Evolutionary conservation across 2,797 vertebrate genomes (phyloP).

Genomic region (Anniella stebbinsi): DNA sequence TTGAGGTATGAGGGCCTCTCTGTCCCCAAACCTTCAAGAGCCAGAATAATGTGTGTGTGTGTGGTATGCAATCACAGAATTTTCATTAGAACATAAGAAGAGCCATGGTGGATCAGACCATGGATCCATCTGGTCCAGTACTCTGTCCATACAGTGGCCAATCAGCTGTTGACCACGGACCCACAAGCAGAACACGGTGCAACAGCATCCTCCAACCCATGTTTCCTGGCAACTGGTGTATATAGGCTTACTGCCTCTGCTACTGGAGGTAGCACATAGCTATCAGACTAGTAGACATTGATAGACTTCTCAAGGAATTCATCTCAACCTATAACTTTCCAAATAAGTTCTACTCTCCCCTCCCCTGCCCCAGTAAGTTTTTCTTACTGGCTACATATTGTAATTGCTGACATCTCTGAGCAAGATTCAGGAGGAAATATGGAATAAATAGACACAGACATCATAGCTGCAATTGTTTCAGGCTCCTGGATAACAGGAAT

Average conservation of each 20-base stretch:
- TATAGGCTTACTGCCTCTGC: too few relatives aligned
- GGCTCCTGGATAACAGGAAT: neutral
- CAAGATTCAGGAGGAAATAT: neutral
- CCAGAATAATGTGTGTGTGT: neutral
- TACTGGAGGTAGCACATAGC: too few relatives aligned
- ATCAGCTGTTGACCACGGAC: too few relatives aligned
- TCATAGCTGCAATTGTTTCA: neutral
- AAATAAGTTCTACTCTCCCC: neutral
- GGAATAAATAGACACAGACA: neutral
- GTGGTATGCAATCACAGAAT: neutral
- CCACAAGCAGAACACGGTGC: too few relatives aligned
- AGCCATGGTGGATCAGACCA: too few relatives aligned
- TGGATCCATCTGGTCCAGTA: too few relatives aligned
- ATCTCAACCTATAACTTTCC: neutral
- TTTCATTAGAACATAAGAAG: too few relatives aligned
- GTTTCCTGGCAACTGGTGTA: too few relatives aligned
- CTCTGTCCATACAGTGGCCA: too few relatives aligned
- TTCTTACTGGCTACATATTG: neutral
- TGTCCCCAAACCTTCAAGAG: neutral
- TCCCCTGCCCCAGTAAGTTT: neutral
- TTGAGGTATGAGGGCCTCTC: neutral
- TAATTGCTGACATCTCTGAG: neutral
- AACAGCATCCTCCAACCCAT: too few relatives aligned
- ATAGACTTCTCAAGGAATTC: too few relatives aligned
- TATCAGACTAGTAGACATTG: too few relatives aligned